Percentiles rank a stretch among this genome's conserved stretches.
Conservation (phyloP, 2,888 invertebrate genomes). For the Esperia sulphurella region DNA sequence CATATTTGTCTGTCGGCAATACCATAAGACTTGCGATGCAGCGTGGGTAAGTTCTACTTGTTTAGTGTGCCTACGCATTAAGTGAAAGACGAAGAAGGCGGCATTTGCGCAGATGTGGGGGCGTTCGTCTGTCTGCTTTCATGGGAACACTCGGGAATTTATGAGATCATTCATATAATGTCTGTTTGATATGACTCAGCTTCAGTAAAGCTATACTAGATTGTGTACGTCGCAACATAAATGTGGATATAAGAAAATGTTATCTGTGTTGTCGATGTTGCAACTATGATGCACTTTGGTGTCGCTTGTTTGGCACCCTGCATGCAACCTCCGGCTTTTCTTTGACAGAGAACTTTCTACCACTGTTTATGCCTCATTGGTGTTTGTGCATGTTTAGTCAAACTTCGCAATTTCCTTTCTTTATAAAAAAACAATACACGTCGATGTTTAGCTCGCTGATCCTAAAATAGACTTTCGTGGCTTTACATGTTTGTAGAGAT, state of each 20-base stretch:
- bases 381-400: constrained; percentile 16
- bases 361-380: constrained; percentile 15
- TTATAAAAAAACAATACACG: constrained; percentile 11
- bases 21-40: constrained; percentile 24
- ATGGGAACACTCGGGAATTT: constrained; percentile 24
- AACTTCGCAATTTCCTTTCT: constrained; percentile 15
- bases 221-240: constrained; percentile 5
- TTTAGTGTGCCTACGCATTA: constrained; percentile 44
- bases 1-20: constrained; percentile 14
- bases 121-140: constrained; percentile 37
- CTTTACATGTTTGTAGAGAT: constrained; percentile 15
- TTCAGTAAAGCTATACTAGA: constrained; percentile 7
- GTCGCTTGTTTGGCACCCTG: constrained; percentile 17
- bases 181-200: constrained; percentile 4
- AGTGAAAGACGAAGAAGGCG: constrained; percentile 48
- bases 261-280: constrained; percentile 13
- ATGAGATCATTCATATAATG: constrained; percentile 13
- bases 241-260: constrained; percentile 1
- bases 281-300: constrained; percentile 14
- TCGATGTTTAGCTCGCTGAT: constrained; percentile 11
- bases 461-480: constrained; percentile 12
- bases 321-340: constrained; percentile 14
- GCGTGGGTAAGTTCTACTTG: constrained; percentile 33
- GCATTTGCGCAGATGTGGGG: constrained; percentile 49
- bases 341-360: constrained; percentile 14